Base-by-base conservation (phyloP, 2,888 invertebrate species). In the Sicus ferrugineus region DNA sequence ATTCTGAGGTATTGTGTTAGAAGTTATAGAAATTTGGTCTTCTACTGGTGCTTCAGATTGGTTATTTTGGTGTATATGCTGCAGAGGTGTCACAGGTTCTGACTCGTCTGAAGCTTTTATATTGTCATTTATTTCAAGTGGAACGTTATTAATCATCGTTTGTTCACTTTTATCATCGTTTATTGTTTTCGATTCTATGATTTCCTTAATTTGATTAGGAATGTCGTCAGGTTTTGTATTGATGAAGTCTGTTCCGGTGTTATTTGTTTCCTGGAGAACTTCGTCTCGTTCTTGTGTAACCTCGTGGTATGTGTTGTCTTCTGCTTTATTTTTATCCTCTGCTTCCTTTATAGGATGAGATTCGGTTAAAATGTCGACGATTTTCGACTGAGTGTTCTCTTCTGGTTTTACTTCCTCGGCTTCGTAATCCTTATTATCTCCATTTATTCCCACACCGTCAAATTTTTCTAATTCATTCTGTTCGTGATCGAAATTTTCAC, bases 401-500 rank as follows among this genome's bases (percentile, higher is more conserved):
- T 21, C 6, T 30, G 11, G 3, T 21, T 34, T 21, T 34, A 21
- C 67, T 38, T 1, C 34, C 16, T 0, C n/a, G 2, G 2, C 7
- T 16, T 42, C 14, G 28, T 52, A 3, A n/a, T 46, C 6, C 42
- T 42, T 28, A 52, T 23, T 31, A 31, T 59, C 50, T 11, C 30
- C 42, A 61, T 34, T 42, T 23, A 42, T 4, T 54, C 6, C 23
- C 14, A 28, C 54, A 28, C 54, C 26, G 2, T 58, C 59, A 1
- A 19, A 30, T 59, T 58, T 63, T 1, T 1, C 23, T 34, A 38
- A 11, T 26, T 30, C 19, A 21, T 59, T 59, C 19, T 42, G 4
- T 23, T 31, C 66, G 16, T 52, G 50, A 46, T 56, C 54, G 30
- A n/a, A n/a, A n/a, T 68, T 68, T 50, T 52, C 26, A 56, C 42